Evolutionary conservation across 2,888 invertebrate genomes (phyloP).

Genomic region (Balanococcus diminutus): DNA sequence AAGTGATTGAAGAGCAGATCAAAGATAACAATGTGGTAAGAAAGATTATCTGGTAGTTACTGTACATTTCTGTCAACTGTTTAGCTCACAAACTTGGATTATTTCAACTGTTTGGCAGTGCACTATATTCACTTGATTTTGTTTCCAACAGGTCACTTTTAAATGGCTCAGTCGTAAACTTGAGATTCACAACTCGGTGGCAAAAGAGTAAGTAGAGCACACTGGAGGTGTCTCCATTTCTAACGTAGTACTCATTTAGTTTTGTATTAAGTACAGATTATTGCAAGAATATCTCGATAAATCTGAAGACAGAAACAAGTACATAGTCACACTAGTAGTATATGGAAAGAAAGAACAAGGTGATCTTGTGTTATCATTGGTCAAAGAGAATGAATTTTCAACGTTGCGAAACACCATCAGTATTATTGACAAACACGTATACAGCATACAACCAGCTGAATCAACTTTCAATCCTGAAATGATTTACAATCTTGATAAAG

Average conservation of each 20-base stretch:
- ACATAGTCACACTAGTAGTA: not conserved
- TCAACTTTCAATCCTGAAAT: not conserved
- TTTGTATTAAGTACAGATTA: not conserved
- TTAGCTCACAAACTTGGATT: not conserved
- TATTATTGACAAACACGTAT: not conserved
- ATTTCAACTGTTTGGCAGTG: not conserved
- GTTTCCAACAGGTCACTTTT: not conserved
- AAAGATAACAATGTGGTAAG: not conserved
- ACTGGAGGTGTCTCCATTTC: not conserved
- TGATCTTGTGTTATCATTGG: not conserved
- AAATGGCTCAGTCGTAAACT: conserved; percentile 3
- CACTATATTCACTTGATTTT: not conserved
- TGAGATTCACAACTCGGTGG: not conserved
- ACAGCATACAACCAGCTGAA: not conserved
- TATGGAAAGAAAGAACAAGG: conserved; percentile 4
- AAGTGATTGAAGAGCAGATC: not conserved
- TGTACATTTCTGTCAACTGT: not conserved
- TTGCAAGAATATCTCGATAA: not conserved
- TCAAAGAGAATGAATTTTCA: not conserved
- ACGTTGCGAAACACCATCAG: not conserved
- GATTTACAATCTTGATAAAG: conserved; percentile 4
- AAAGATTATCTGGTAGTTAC: not conserved
- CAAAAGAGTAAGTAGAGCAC: not conserved
- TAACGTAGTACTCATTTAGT: not conserved
- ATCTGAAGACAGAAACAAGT: not conserved